phyloP scores from a whole-genome alignment of 2,888 invertebrate genomes.

The Pelosia muscerda region DNA sequence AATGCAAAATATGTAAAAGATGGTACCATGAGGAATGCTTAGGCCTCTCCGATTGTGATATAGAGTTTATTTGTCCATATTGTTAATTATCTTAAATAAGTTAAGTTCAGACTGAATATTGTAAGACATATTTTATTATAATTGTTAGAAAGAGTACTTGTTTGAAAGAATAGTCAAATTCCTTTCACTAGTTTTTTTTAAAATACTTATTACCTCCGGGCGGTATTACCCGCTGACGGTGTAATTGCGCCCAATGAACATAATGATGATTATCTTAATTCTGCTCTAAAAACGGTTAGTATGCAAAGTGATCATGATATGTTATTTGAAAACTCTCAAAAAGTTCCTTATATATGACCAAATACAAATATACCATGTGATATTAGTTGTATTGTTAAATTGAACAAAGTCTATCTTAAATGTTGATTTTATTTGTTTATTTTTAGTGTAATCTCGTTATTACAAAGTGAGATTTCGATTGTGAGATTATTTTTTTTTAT shows the following conservation, averaged over 20 bases:
- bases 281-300: slow-evolving; percentile 4
- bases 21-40: slow-evolving; percentile 15
- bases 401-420: slow-evolving; percentile 7
- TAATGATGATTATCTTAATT: slow-evolving; percentile 9
- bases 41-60: slow-evolving; percentile 9
- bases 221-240: slow-evolving; percentile 3
- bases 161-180: slow-evolving; percentile 9
- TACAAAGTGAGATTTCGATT: slow-evolving; percentile 8
- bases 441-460: slow-evolving; percentile 9
- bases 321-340: slow-evolving; percentile 9
- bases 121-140: slow-evolving; percentile 14
- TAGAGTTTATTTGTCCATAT: slow-evolving; percentile 6
- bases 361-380: slow-evolving; percentile 9
- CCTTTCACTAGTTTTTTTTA: slow-evolving; percentile 11
- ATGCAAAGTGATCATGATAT: slow-evolving; percentile 11
- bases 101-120: slow-evolving; percentile 8
- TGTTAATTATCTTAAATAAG: slow-evolving; percentile 10
- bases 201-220: slow-evolving; percentile 3
- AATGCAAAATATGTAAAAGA: slow-evolving; percentile 10
- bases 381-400: slow-evolving; percentile 9
- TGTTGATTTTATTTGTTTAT: slow-evolving; percentile 8
- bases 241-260: slow-evolving; percentile 14
- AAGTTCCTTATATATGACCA: slow-evolving; percentile 11
- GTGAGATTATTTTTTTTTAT: slow-evolving; percentile 6
- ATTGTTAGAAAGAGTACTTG: slow-evolving; percentile 10